Conservation (phyloP, 2,888 invertebrate species). For the Platycheirus albimanus region DNA sequence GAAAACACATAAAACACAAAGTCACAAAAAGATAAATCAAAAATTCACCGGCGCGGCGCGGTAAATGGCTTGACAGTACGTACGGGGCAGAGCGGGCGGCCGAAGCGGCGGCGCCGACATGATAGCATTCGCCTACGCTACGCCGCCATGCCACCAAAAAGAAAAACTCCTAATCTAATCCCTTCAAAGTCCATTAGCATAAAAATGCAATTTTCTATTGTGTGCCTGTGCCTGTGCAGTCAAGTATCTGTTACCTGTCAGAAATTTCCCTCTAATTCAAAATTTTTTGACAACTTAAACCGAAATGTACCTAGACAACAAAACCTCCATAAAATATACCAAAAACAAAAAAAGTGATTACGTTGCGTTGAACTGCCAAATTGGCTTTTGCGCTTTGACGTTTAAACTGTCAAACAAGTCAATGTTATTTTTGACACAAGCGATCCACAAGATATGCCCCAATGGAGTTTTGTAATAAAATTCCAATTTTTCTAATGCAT, state of each 20-base stretch:
- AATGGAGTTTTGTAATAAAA: conserved; percentile 57
- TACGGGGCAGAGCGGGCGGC: too few relatives aligned
- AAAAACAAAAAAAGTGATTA: too few relatives aligned
- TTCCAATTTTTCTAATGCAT: conserved; percentile 50
- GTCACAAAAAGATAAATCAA: conserved; percentile 32
- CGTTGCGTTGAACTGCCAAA: conserved; percentile 44
- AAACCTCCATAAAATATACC: background rate
- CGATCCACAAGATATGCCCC: conserved; percentile 38
- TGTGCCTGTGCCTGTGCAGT: too few relatives aligned
- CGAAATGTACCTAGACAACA: conserved; percentile 8
- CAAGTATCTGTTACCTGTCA: conserved; percentile 19
- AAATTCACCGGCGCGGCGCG: conserved; percentile 37
- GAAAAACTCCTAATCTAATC: conserved; percentile 46
- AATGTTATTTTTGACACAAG: conserved; percentile 35
- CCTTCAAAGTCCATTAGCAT: conserved; percentile 60
- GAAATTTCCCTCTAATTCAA: conserved; percentile 31
- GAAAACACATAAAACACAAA: conserved; percentile 38
- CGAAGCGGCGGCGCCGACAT: too few relatives aligned
- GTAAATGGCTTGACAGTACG: too few relatives aligned
- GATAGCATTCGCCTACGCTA: conserved; percentile 27
- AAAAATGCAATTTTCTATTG: conserved; percentile 46
- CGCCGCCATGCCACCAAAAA: too few relatives aligned
- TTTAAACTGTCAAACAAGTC: conserved; percentile 47
- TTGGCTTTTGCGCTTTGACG: conserved; percentile 36
- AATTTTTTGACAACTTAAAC: conserved; percentile 34